Percentiles rank a stretch among this genome's conserved stretches.
Conservation (phyloP, 2,113 vertebrate genomes). For the Grus americana region DNA sequence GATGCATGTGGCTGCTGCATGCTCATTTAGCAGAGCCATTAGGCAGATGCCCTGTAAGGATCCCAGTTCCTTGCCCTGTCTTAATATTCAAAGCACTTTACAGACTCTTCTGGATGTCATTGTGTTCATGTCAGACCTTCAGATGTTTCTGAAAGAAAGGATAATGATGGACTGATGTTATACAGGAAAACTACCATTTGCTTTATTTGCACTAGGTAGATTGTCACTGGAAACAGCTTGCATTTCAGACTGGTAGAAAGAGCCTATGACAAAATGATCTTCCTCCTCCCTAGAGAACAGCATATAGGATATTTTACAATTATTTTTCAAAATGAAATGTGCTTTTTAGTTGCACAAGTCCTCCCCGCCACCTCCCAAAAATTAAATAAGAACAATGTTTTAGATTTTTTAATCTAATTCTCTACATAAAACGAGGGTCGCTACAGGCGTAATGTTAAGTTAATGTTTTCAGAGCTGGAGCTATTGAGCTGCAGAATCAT, state of each 20-base stretch:
- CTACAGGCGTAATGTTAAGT: neutral
- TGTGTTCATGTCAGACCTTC: slow-evolving; percentile 6
- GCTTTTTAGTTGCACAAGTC: neutral
- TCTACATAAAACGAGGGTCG: neutral
- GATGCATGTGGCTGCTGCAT: neutral
- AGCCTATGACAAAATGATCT: neutral
- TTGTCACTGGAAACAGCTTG: neutral
- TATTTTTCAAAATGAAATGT: neutral
- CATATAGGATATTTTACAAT: neutral
- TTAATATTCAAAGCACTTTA: slow-evolving; percentile 1
- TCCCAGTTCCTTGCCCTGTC: neutral
- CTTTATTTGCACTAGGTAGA: neutral
- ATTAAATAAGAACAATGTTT: neutral
- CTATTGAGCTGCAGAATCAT: neutral
- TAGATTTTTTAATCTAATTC: neutral
- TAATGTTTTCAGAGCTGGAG: neutral
- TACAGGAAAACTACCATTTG: neutral
- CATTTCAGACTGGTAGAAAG: neutral
- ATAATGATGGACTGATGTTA: neutral
- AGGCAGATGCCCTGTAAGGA: neutral
- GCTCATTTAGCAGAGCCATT: neutral
- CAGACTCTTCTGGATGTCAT: neutral
- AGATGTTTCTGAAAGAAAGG: neutral
- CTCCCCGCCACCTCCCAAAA: neutral
- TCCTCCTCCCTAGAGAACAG: neutral